These are phyloP conservation scores for Meghimatium bilineatum DNA, from an alignment of 2,888 invertebrate species.

Conservation along the genomic window DNA sequence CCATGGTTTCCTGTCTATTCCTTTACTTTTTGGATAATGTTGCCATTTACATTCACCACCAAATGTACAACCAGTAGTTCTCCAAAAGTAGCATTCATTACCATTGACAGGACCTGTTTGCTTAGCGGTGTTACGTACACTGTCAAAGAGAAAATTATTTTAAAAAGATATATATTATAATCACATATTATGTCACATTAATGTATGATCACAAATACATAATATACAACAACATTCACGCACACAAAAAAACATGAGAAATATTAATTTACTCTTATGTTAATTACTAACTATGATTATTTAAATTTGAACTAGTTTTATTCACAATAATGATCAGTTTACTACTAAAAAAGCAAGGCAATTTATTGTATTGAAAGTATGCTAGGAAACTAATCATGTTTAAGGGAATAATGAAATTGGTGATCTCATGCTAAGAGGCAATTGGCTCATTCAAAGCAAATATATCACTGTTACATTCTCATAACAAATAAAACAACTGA, in stretches of 20 bases:
- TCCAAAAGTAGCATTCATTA: conserved; percentile 79
- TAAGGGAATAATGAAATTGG: not conserved
- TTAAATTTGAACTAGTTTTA: not conserved
- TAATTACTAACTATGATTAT: not conserved
- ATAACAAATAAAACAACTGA: not conserved
- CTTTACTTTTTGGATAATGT: conserved; percentile 77
- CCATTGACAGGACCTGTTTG: conserved; percentile 77
- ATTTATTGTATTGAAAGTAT: not conserved
- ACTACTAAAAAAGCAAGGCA: not conserved
- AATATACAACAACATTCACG: not conserved
- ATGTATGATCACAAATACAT: not conserved
- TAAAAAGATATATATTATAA: not conserved
- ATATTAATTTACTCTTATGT: not conserved
- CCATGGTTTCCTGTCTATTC: conserved; percentile 79
- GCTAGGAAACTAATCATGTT: not conserved
- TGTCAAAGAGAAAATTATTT: conserved; percentile 18
- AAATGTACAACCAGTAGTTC: conserved; percentile 78
- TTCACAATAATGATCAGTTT: not conserved
- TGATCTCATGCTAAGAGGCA: not conserved
- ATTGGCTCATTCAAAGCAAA: not conserved
- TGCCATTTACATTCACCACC: conserved; percentile 77
- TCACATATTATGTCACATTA: not conserved
- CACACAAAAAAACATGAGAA: not conserved
- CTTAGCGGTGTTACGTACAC: conserved; percentile 62
- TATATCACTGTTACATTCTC: not conserved